phyloP scores from a whole-genome alignment of 2,888 invertebrate genomes.

The Zygaena filipendulae region DNA sequence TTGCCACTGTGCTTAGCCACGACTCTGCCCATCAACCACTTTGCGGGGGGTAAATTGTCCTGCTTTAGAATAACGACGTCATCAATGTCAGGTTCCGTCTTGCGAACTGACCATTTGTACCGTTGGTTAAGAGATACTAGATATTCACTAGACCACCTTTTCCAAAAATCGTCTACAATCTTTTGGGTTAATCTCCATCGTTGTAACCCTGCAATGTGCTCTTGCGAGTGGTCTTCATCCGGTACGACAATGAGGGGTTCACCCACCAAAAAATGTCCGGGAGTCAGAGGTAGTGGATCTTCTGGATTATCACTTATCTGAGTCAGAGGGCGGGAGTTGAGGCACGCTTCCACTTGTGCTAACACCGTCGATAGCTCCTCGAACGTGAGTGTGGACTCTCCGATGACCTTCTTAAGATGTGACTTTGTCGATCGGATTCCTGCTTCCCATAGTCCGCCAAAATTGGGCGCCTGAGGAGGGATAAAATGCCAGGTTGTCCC shows the following conservation, averaged over 20 bases:
- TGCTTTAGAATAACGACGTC: too few species aligned
- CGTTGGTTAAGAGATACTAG: slow-evolving; percentile 12
- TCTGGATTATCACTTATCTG: slow-evolving; percentile 11
- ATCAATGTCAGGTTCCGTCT: too few species aligned
- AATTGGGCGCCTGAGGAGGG: slow-evolving; percentile 14
- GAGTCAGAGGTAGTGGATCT: slow-evolving; percentile 16
- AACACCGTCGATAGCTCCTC: slow-evolving; percentile 5
- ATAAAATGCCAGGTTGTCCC: slow-evolving; percentile 15
- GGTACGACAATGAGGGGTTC: too few species aligned
- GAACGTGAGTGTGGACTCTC: slow-evolving; percentile 8
- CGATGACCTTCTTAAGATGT: slow-evolving; percentile 8
- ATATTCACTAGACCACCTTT: slow-evolving; percentile 18
- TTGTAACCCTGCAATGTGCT: slow-evolving; percentile 5
- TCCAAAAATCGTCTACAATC: too few species aligned
- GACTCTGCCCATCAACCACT: too few species aligned
- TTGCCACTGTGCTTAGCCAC: too few species aligned
- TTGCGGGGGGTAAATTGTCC: too few species aligned
- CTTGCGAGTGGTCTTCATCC: slow-evolving; percentile 8
- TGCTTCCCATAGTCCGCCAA: slow-evolving; percentile 14
- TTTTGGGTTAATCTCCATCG: too few species aligned
- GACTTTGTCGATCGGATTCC: slow-evolving; percentile 7
- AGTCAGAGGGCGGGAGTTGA: slow-evolving; percentile 6
- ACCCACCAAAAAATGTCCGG: too few species aligned
- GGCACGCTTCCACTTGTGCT: slow-evolving; percentile 2
- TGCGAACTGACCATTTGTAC: slow-evolving; percentile 18